Evolutionary conservation across 2,113 vertebrate genomes (phyloP), one percentile per base, ranked within the genome.

Genomic region (Zapornia atra): DNA sequence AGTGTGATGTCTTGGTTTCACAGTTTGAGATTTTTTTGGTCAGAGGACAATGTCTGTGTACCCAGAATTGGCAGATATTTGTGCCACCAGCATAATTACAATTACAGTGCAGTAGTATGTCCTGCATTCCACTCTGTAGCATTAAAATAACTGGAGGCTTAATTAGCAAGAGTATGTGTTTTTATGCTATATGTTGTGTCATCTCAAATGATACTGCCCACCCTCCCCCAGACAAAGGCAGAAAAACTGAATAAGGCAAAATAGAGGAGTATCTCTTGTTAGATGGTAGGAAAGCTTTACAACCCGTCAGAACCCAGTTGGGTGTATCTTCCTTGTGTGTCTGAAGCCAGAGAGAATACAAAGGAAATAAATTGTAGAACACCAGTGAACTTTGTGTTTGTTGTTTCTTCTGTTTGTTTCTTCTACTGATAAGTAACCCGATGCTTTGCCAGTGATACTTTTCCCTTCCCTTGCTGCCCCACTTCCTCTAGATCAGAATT

Each of bases 201-300:
- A 12, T 69, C 36, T 76, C 19, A 66, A 65, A 48, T 78, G 9
- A 75, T 42, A 50, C 2, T 81, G 21, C 40, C 12, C 40, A 40
- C 44, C 17, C 44, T 8, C 16, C 22, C n/a, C 14, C 1, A 9
- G 38, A 51, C 0, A 8, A 81, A 66, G 42, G 17, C 15, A 1
- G 33, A 77, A 88, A 88, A 86, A 34, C 5, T 20, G n/a, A 81
- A 29, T 34, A 42, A 64, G 57, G 11, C 46, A 46, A 71, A 72
- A 31, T n/a, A 53, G 34, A 78, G 44, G 21, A 44, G 2, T 20
- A 9, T 40, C 14, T 8, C 17, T 76, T 73, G 21, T 78, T 64
- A 31, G 22, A 28, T 80, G 42, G 22, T 31, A 20, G 18, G 36
- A 73, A 77, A 64, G 38, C 20, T 40, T 66, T 85, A 20, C 48